Conservation (phyloP, 2,888 invertebrate species). For the Hirtodrosophila cameraria region DNA sequence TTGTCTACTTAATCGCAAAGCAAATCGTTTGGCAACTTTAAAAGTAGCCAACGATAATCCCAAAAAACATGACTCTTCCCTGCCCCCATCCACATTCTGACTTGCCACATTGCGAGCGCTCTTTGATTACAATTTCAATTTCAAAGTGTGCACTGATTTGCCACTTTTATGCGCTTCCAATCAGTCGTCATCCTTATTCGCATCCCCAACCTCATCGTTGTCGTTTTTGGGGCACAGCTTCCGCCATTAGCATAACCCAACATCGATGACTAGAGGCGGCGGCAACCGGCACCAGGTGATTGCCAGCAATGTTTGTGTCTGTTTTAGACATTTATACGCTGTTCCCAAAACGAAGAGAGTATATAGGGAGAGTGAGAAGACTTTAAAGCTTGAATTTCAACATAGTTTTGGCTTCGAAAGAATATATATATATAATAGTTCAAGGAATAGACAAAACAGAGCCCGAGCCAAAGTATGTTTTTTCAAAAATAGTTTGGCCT, state of each 20-base stretch:
- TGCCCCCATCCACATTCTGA: conserved; percentile 3
- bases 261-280: conserved; percentile 30
- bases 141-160: conserved; percentile 66
- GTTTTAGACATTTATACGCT: conserved; percentile 28
- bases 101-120: conserved; percentile 28
- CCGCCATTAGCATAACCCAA: conserved; percentile 72
- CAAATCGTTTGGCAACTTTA: conserved; percentile 73
- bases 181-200: conserved; percentile 61
- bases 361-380: too few relatives aligned
- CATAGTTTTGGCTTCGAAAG: too few relatives aligned
- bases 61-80: conserved; percentile 3
- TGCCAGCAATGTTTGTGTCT: conserved; percentile 57
- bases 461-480: too few relatives aligned
- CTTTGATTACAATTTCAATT: conserved; percentile 73
- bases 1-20: conserved; percentile 72
- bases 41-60: conserved; percentile 61
- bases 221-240: conserved; percentile 49
- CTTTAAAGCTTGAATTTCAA: too few relatives aligned
- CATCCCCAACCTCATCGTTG: too few relatives aligned
- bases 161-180: conserved; percentile 67
- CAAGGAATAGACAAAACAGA: too few relatives aligned
- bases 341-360: too few relatives aligned
- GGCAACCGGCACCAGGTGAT: conserved; percentile 64
- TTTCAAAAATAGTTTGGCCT: too few relatives aligned
- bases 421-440: too few relatives aligned